Conservation (phyloP, 2,113 vertebrate genomes). For the Arothron firmamentum region DNA sequence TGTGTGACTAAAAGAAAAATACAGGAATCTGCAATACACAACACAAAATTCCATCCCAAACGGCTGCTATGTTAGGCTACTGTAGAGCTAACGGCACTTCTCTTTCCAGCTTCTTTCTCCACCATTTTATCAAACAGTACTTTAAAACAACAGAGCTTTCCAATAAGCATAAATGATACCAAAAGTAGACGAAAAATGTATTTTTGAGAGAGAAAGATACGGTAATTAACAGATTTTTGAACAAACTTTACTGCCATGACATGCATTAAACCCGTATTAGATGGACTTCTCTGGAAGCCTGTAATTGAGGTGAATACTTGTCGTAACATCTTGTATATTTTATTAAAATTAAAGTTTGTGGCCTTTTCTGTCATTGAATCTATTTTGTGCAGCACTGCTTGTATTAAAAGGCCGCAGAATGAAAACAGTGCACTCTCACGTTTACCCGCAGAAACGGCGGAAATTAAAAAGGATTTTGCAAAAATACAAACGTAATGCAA, state of each 20-base stretch:
- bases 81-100: constrained; percentile 27
- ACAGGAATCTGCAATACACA: constrained; percentile 40
- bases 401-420: constrained; percentile 42
- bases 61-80: constrained; percentile 33
- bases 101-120: constrained; percentile 9
- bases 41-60: constrained; percentile 37
- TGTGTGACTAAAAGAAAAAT: constrained; percentile 37
- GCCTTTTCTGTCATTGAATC: constrained; percentile 28
- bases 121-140: constrained; percentile 43
- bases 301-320: constrained; percentile 48
- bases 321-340: constrained; percentile 8
- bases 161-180: constrained; percentile 28
- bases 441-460: constrained; percentile 35
- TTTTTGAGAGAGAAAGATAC: constrained; percentile 18
- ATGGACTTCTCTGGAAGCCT: constrained; percentile 52
- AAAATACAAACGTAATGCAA: constrained; percentile 65
- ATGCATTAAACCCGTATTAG: constrained; percentile 67
- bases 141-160: constrained; percentile 37
- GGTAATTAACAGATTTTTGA: constrained; percentile 23
- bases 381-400: constrained; percentile 29
- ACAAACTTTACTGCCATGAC: constrained; percentile 33
- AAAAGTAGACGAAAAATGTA: constrained; percentile 12
- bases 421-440: constrained; percentile 46
- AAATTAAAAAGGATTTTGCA: constrained; percentile 66
- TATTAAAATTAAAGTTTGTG: constrained; percentile 43